These are phyloP conservation scores for Vicugna pacos DNA, from an alignment of 2,113 vertebrate species.

Conservation along the genomic window DNA sequence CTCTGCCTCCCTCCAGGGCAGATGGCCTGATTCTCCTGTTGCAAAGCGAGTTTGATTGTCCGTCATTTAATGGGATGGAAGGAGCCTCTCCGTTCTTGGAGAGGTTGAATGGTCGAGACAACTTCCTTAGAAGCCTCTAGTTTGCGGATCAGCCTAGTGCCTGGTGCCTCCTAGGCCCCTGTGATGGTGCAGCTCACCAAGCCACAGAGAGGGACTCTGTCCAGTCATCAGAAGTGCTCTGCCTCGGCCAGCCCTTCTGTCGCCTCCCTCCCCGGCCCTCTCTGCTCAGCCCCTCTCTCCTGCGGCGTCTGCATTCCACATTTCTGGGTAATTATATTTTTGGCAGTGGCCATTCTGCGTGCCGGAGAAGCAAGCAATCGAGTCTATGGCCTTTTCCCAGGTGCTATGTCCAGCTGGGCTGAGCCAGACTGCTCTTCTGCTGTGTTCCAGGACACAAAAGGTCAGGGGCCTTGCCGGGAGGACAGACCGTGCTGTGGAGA, in stretches of 20 bases:
- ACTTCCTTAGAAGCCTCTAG: not conserved
- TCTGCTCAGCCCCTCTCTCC: conserved; percentile 64
- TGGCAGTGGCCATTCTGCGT: not conserved
- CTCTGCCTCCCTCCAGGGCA: not conserved
- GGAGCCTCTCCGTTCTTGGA: not conserved
- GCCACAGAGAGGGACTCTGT: not conserved
- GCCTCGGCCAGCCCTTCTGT: not conserved
- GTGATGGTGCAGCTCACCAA: not conserved
- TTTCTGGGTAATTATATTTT: conserved; percentile 77
- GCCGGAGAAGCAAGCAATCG: not conserved
- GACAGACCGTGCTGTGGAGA: not conserved
- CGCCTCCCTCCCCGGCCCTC: too few relatives aligned
- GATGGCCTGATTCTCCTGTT: not conserved
- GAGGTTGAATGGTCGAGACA: too few relatives aligned
- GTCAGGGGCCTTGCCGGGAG: conserved; percentile 19
- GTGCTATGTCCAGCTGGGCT: conserved; percentile 40
- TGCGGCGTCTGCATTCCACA: conserved; percentile 61
- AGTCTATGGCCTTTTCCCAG: conserved; percentile 54
- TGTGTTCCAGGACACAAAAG: conserved; percentile 21
- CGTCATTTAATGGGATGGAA: not conserved
- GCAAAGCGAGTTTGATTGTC: not conserved
- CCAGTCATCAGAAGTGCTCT: not conserved
- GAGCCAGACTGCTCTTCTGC: conserved; percentile 6
- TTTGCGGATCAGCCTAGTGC: not conserved
- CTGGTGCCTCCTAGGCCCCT: not conserved